Base-by-base conservation (phyloP, 2,797 vertebrate species). In the Rhyacichthys aspro region DNA sequence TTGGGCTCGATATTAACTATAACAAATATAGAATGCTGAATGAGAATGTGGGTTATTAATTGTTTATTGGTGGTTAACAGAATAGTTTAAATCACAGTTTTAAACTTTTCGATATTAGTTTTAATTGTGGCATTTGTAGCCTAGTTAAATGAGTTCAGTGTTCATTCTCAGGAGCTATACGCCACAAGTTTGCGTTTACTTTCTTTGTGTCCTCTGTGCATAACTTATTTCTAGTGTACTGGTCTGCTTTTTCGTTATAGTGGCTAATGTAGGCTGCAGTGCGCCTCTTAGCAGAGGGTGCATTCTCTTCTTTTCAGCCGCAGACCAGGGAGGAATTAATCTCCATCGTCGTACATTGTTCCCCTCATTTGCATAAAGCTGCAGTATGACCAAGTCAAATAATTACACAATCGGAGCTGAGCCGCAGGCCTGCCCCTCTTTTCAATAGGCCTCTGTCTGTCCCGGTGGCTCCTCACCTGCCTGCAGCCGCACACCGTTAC, bases 311-410 rank as follows among this genome's bases (percentile, higher is more conserved):
- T 72, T 83, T 89, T 88, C 87, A 89, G 64, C 73, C 73, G 11
- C 74, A 86, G 87, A 88, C 74, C 84, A 84, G 81, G 84, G 79
- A 89, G 86, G 89, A 90, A 89, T 93, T 92, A 93, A 93, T 93
- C 92, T 93, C 81, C 91, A 91, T 93, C 90, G 86, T 84, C 73
- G 85, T 81, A 76, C 89, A 94, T 95, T 96, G 95, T 95, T 91
- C 86, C 9, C 66, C 78, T 82, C 67, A 96, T 97, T 96, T 95
- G 94, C 95, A 96, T 97, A 96, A 96, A 96, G 95, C 95, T 95
- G 94, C 93, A 91, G 79, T 79, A 93, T 94, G 93, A 93, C 91
- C 88, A 91, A 94, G 93, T 94, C 92, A 96, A 94, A 95, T 94
- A 95, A 95, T 94, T 93, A 93, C 93, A 90, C 91, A 92, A 89